Evolutionary conservation across 2,888 invertebrate genomes (phyloP).

Genomic region (Tenthredo distinguenda): DNA sequence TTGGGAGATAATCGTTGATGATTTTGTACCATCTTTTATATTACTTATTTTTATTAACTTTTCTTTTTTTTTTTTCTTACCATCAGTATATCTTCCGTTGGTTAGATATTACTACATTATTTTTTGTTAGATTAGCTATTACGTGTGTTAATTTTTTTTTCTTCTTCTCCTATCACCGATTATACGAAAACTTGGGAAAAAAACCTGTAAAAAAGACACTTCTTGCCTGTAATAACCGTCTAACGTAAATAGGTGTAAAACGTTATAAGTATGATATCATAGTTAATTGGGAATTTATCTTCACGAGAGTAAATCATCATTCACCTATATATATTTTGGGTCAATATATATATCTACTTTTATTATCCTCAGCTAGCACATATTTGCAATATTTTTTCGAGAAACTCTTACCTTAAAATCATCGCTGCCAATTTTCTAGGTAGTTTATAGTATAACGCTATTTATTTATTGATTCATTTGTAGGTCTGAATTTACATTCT

Average conservation of each 20-base stretch:
- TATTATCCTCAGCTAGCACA: not conserved
- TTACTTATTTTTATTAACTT: not conserved
- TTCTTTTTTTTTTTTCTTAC: not conserved
- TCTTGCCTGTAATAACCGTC: not conserved
- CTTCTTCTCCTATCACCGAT: not conserved
- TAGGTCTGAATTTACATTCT: not conserved
- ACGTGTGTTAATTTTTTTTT: not conserved
- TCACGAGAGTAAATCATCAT: not conserved
- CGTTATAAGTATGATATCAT: not conserved
- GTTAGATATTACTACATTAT: not conserved
- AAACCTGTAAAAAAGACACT: too few relatives aligned
- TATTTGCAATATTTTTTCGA: not conserved
- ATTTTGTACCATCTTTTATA: not conserved
- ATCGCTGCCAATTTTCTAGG: not conserved
- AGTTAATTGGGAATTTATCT: not conserved
- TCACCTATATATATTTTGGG: slow-evolving; percentile 7
- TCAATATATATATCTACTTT: not conserved
- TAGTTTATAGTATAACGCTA: not conserved
- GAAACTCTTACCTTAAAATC: not conserved
- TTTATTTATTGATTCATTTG: not conserved
- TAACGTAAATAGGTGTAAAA: not conserved
- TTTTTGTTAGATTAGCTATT: not conserved
- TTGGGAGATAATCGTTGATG: not conserved
- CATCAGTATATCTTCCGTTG: not conserved
- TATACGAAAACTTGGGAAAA: not conserved